A percentile compares a stretch with the other conserved stretches of the same genome.
phyloP scores from a whole-genome alignment of 2,888 invertebrate genomes.

The Malthinus flaveolus region DNA sequence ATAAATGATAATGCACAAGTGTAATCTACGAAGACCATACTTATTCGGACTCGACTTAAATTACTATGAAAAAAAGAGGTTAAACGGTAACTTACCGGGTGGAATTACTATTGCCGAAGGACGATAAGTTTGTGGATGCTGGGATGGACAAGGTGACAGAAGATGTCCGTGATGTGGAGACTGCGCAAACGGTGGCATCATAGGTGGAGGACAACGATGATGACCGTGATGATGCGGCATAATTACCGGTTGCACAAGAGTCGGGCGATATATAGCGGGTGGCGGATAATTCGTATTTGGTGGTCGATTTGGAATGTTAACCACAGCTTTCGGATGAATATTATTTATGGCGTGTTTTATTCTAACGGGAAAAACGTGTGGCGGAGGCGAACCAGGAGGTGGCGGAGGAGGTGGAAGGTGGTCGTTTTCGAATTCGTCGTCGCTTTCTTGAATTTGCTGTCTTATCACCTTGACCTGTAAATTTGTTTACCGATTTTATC shows the following conservation, averaged over 20 bases:
- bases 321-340: slow-evolving; percentile 37
- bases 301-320: slow-evolving; percentile 11
- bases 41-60: too few species aligned
- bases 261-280: slow-evolving; percentile 11
- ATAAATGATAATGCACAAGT: background rate
- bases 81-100: slow-evolving; percentile 9
- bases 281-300: slow-evolving; percentile 18
- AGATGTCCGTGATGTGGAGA: slow-evolving; percentile 6
- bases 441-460: slow-evolving; percentile 47
- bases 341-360: slow-evolving; percentile 49
- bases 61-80: background rate
- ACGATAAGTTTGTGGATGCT: slow-evolving; percentile 4
- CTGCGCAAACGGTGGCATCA: background rate
- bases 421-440: slow-evolving; percentile 59
- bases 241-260: background rate
- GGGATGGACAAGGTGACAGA: slow-evolving; percentile 3
- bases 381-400: slow-evolving; percentile 63
- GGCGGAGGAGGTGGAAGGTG: slow-evolving; percentile 63
- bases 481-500: background rate
- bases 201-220: slow-evolving; percentile 3
- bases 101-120: slow-evolving; percentile 4
- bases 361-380: slow-evolving; percentile 58
- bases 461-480: slow-evolving; percentile 56
- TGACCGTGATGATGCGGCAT: slow-evolving; percentile 12
- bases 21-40: background rate